phyloP scores from a whole-genome alignment of 1,140 invertebrate genomes.

The Drosophila gunungcola region DNA sequence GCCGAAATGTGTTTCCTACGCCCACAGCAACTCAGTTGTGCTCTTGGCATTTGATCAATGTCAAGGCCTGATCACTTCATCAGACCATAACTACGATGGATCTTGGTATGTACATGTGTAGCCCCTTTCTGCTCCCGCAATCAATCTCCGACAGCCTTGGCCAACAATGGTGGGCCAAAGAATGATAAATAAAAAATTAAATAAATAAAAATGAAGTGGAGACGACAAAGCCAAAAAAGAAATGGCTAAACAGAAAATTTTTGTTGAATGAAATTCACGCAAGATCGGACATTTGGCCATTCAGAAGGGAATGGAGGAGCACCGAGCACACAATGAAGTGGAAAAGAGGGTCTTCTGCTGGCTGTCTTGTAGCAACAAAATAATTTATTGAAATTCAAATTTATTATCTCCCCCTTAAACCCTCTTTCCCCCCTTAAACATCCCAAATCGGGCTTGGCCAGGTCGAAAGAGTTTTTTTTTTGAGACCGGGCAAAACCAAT shows the following conservation, averaged over 20 bases:
- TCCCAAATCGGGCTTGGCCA: constrained; percentile 45
- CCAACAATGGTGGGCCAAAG: constrained; percentile 52
- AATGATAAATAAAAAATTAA: constrained; percentile 20
- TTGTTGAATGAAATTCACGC: constrained; percentile 79
- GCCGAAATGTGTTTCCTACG: constrained; percentile 27
- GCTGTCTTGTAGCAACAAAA: constrained; percentile 76
- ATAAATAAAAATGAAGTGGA: constrained; percentile 11
- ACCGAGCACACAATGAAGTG: constrained; percentile 24
- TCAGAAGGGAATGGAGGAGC: constrained; percentile 22
- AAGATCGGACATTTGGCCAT: constrained; percentile 45
- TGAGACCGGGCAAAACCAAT: constrained; percentile 59
- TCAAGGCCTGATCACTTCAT: constrained; percentile 81
- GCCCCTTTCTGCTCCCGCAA: not conserved
- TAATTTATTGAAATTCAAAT: constrained; percentile 84
- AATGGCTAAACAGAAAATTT: constrained; percentile 69
- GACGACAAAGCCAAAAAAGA: constrained; percentile 64
- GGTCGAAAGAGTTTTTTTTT: constrained; percentile 42
- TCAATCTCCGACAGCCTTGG: constrained; percentile 37
- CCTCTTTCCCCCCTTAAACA: not conserved
- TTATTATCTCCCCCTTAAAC: constrained; percentile 59
- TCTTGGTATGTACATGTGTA: constrained; percentile 10
- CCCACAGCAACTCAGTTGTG: constrained; percentile 11
- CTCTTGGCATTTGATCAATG: constrained; percentile 68
- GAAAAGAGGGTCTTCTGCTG: constrained; percentile 34
- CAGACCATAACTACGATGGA: constrained; percentile 47